phyloP scores from a whole-genome alignment of 2,113 vertebrate species.

The Circaetus gallicus region DNA sequence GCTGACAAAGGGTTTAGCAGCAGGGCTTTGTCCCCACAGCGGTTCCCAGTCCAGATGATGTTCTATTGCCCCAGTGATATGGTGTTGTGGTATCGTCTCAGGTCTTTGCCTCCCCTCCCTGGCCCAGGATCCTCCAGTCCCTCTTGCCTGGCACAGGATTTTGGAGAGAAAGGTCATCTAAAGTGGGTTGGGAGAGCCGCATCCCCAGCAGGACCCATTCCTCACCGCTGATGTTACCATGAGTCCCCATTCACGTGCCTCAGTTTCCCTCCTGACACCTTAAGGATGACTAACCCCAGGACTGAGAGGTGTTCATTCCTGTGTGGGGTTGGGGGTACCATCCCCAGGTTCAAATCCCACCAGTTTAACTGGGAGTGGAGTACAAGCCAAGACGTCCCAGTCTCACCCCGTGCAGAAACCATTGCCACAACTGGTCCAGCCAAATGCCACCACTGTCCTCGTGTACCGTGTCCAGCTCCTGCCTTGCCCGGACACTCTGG shows the following conservation, averaged over 20 bases:
- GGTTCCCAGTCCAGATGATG: not conserved
- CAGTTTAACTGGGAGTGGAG: not conserved
- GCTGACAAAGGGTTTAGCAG: not conserved
- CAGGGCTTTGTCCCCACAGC: fast-evolving
- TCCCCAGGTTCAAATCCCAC: not conserved
- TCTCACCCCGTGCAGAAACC: not conserved
- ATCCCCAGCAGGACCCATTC: not conserved
- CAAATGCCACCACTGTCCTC: not conserved
- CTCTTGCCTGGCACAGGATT: not conserved
- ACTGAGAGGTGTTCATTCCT: not conserved
- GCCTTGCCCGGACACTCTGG: not conserved
- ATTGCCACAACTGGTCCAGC: not conserved
- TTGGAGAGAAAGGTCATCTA: not conserved
- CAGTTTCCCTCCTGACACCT: not conserved
- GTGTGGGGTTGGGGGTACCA: not conserved
- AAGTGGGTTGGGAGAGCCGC: not conserved
- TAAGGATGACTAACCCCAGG: not conserved
- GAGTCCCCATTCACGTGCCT: not conserved
- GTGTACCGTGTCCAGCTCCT: not conserved
- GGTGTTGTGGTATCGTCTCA: not conserved
- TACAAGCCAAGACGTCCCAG: not conserved
- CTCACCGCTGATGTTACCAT: not conserved
- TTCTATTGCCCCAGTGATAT: not conserved
- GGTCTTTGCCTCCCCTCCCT: not conserved
- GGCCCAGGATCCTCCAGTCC: not conserved